Conservation (phyloP, 2,888 invertebrate genomes). For the Stomorhina lunata region DNA sequence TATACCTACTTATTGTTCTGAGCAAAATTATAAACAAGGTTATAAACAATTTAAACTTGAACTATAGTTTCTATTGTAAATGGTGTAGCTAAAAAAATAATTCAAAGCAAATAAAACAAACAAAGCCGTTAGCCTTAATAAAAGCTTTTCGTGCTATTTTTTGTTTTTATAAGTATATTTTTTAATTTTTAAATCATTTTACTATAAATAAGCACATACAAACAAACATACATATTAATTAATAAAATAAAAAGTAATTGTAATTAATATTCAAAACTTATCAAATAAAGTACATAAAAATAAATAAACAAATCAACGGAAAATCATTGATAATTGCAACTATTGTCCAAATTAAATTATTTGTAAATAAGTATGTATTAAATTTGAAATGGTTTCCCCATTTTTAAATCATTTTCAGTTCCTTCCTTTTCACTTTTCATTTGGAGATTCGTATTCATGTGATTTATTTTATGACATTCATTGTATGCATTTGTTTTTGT, state of each 20-base stretch:
- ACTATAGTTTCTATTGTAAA: neutral
- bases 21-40: too few relatives aligned
- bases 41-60: neutral
- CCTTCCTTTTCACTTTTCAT: neutral
- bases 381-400: too few relatives aligned
- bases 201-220: slow-evolving; percentile 55
- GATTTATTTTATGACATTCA: slow-evolving; percentile 16
- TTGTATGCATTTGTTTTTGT: neutral
- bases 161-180: slow-evolving; percentile 24
- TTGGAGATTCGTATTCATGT: neutral
- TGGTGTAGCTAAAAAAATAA: slow-evolving; percentile 26
- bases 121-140: slow-evolving; percentile 50
- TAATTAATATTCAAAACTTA: slow-evolving; percentile 58
- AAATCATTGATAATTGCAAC: neutral
- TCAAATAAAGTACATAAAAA: slow-evolving; percentile 42
- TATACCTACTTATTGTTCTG: too few relatives aligned
- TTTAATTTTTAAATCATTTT: slow-evolving; percentile 42
- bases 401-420: neutral
- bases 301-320: neutral
- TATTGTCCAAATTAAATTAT: neutral
- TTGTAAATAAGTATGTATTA: neutral
- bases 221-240: too few relatives aligned
- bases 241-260: slow-evolving; percentile 40
- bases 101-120: slow-evolving; percentile 30
- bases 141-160: slow-evolving; percentile 44